phyloP scores from a whole-genome alignment of 2,113 vertebrate genomes.

The Cyanoderma ruficeps region DNA sequence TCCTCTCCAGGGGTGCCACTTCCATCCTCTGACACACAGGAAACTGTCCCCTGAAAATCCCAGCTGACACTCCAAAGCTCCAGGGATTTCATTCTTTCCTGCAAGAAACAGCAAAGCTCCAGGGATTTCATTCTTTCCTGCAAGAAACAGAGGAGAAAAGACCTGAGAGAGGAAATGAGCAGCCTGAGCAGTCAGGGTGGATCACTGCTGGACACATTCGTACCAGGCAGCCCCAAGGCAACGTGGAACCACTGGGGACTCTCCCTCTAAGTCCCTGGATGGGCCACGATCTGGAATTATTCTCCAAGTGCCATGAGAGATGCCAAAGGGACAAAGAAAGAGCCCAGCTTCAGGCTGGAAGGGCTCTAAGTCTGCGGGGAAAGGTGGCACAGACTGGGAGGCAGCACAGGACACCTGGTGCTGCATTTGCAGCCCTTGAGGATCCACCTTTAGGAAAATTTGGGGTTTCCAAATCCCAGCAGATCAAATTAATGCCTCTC shows the following conservation, averaged over 20 bases:
- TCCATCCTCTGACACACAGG: background rate
- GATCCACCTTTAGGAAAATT: background rate
- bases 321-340: background rate
- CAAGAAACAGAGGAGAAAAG: background rate
- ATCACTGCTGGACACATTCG: background rate
- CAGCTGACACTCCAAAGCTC: background rate
- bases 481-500: background rate
- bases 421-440: background rate
- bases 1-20: background rate
- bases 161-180: background rate
- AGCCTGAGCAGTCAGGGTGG: background rate
- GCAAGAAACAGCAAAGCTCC: background rate
- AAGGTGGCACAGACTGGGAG: background rate
- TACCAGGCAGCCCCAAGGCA: background rate
- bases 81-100: background rate
- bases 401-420: background rate
- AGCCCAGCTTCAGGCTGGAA: background rate
- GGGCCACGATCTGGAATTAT: fast-evolving
- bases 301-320: background rate
- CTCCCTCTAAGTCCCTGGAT: background rate
- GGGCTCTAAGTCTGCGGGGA: background rate
- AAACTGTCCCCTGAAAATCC: background rate
- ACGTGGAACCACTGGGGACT: background rate
- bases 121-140: background rate
- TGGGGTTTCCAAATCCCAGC: background rate